Base-by-base conservation (phyloP, 2,888 invertebrate genomes). In the Cryptus armator region DNA sequence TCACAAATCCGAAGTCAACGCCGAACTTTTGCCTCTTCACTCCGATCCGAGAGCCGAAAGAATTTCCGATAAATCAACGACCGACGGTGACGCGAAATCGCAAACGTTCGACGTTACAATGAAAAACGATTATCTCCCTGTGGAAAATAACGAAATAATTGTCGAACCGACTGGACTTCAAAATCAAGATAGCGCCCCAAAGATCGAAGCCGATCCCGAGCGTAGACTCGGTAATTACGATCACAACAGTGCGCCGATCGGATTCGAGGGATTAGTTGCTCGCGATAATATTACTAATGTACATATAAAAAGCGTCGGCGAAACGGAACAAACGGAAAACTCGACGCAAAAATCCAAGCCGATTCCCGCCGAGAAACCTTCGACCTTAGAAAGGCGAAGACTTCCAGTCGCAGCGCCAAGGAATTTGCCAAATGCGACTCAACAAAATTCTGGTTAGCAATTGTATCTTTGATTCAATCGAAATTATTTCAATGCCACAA, bases 331-430 rank as follows among this genome's bases (percentile, higher is more conserved):
- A 48, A 80, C 66, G 1, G 89, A 91, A 82, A 84, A 89, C 77
- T 51, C 85, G n/a, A 79, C 77, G 16, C 86, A 86, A 68, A 92
- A 90, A 86, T 85, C 89, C 82, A 93, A 91, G 68, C 89, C 91
- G 83, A 90, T 88, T 43, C 90, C 91, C 14, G 88, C 88, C 14
- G 93, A 93, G 81, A 93, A 93, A 88, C 90, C 90, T n/a, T 89
- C 91, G 16, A 94, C 94, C 46, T 90, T 93, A 29, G 93, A 93
- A 71, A 93, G 93, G 86, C 94, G 95, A 89, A 95, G 92, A 83
- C 93, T 94, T 81, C 95, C 96, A 14, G 92, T 95, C 7, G 95
- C 95, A 29, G 95, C 96, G 59, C 96, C 96, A 19, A 92, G 95
- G 88, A 94, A 85, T 78, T 90, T 93, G 87, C 89, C 93, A 16